Base-by-base conservation (phyloP, 2,113 vertebrate genomes). In the Sturnira hondurensis region DNA sequence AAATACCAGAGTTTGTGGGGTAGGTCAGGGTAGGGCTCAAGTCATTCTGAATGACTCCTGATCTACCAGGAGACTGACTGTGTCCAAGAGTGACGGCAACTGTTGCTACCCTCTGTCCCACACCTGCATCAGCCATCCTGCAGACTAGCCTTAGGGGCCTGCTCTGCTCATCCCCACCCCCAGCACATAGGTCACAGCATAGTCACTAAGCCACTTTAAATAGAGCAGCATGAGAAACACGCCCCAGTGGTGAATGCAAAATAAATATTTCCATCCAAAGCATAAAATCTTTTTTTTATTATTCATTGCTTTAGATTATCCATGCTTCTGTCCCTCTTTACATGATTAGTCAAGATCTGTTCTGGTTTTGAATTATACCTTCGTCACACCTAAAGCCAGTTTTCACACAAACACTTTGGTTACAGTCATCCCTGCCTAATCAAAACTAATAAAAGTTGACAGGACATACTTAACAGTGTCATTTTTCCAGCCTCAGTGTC, bases 1-100 rank as follows among this genome's bases (percentile, higher is more conserved):
- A 52, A n/a, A 38, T 47, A 45, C 7, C 61, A 22, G 65, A n/a
- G 14, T 11, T 2, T 9, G 12, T 4, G 3, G n/a, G 20, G 4
- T 1, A 36, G 63, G n/a, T 20, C 0, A 6, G 7, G 16, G 19
- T 26, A 4, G 22, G 15, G 16, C 0, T 0, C 4, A 4, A 1
- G 14, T 4, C 0, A 3, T 22, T 82, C 81, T 36, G 17, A 24
- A 43, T 0, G 7, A 4, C 0, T 1, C n/a, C 7, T 5, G 0
- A 22, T 31, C 61, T 52, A 43, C 45, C 15, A 0, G 4, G 67
- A 86, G 9, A 15, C 7, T 1, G 58, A 61, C 58, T 31, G 4
- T 4, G 24, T 56, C 45, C 0, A 0, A 7, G 7, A 1, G 0
- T 0, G 14, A 13, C 0, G 24, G 7, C 20, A 2, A 0, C 20